Base-by-base conservation (phyloP, 2,888 invertebrate species). In the Patella pellucida region DNA sequence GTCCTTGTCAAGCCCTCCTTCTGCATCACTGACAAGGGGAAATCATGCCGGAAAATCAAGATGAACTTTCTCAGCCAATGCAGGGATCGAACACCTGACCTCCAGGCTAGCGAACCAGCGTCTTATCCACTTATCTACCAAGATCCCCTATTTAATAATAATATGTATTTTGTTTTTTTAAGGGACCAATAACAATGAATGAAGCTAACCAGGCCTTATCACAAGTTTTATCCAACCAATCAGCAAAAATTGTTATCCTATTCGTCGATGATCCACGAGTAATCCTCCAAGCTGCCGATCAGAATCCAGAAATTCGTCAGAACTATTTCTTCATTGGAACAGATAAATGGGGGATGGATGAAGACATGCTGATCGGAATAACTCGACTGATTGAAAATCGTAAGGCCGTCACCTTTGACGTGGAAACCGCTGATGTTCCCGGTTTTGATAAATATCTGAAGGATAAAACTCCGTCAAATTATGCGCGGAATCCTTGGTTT, bases 401-500 rank as follows among this genome's bases (percentile, higher is more conserved):
- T 19, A 76, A 73, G n/a, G 82, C 85, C 0, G 81, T 88, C 23
- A 84, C 87, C 5, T 80, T 89, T 71, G 88, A 87, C 67, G 82
- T 89, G 0, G 89, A 89, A 76, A 88, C 89, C 2, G 88, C 90
- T 3, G 89, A 89, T 78, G 77, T 88, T 9, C 85, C 85, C 12
- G 83, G 81, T 2, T 86, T 88, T 69, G 89, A 90, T 74, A 31
- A 70, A 14, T 90, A 89, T 76, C 81, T 90, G n/a, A 85, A 86
- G 72, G 74, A 78, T 16, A 88, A 87, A 71, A 85, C 78, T 1
- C 87, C 88, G n/a, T 78, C 76, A 19, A 86, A 79, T 50, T 86
- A 91, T 77, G 78, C 76, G 0, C 78, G 83, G 15, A 91, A 92
- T 78, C 91, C 91, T 2, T 92, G 92, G 92, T 92, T 92, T 83